phyloP scores from a whole-genome alignment of 2,797 vertebrate species.

The Channallabes apus region DNA sequence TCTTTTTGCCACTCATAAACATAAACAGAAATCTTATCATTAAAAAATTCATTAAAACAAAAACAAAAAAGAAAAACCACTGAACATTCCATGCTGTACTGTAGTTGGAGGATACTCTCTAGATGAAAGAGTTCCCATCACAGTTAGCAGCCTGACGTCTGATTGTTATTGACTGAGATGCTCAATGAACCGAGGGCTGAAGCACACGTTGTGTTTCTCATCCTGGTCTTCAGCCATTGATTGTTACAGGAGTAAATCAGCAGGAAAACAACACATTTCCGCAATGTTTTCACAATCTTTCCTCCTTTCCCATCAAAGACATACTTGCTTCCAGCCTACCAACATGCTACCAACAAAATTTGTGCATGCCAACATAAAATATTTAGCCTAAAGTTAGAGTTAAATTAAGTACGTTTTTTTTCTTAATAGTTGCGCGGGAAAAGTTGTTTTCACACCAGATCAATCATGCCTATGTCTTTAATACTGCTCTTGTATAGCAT shows the following conservation, averaged over 20 bases:
- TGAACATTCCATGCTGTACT: background rate
- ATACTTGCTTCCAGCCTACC: background rate
- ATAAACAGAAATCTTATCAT: background rate
- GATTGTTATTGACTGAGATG: constrained; percentile 28
- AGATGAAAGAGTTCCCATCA: constrained; percentile 4
- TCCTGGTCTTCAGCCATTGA: background rate
- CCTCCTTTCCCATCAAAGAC: background rate
- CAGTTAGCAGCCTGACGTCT: constrained; percentile 25
- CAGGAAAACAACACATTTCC: background rate
- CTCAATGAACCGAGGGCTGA: background rate
- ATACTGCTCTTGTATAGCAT: too few relatives aligned
- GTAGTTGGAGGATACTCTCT: constrained; percentile 12
- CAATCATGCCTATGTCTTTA: too few relatives aligned
- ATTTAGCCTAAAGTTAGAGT: background rate
- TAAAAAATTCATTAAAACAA: background rate
- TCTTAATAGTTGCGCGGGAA: background rate
- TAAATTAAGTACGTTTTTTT: background rate
- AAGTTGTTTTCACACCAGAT: background rate
- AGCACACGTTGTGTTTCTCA: background rate
- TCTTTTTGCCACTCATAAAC: background rate
- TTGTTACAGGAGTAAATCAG: background rate
- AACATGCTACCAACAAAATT: background rate
- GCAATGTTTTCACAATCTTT: background rate
- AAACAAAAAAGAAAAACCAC: background rate
- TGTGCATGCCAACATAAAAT: background rate